phyloP scores from a whole-genome alignment of 2,888 invertebrate genomes.

The Ctena decussata region DNA sequence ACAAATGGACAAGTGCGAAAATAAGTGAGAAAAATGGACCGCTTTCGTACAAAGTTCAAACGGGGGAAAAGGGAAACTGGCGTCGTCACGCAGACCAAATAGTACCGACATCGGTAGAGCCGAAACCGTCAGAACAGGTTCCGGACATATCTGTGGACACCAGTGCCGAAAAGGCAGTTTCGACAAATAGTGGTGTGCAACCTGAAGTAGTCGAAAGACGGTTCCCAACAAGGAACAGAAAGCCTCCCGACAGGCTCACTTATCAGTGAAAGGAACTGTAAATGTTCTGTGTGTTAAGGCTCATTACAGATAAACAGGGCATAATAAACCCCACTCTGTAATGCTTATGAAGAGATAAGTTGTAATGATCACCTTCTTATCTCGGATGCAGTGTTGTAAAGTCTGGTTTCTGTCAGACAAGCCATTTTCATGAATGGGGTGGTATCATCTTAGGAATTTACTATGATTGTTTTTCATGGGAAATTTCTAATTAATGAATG shows the following conservation, averaged over 20 bases:
- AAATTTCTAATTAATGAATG: too few species aligned
- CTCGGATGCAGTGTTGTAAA: background rate
- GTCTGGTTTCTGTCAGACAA: background rate
- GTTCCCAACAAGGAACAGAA: background rate
- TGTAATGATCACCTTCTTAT: constrained; percentile 4
- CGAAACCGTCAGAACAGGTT: too few species aligned
- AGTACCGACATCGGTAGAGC: background rate
- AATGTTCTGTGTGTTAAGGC: too few species aligned
- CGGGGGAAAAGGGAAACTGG: background rate
- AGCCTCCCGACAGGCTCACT: background rate
- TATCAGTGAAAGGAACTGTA: too few species aligned
- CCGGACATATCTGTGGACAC: too few species aligned
- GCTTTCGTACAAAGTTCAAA: constrained; percentile 41
- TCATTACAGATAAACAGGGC: too few species aligned
- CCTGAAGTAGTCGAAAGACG: too few species aligned
- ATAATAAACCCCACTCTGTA: background rate
- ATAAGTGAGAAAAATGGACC: constrained; percentile 24
- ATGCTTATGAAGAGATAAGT: background rate
- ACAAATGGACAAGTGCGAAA: constrained; percentile 32
- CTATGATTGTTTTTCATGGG: too few species aligned
- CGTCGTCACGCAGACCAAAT: background rate
- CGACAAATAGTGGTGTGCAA: too few species aligned
- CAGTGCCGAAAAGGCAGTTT: too few species aligned
- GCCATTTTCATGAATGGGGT: background rate
- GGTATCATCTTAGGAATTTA: background rate